A percentile compares a stretch with the other conserved stretches of the same genome.
Conservation (phyloP, 2,113 vertebrate genomes). For the Agelaius tricolor region DNA sequence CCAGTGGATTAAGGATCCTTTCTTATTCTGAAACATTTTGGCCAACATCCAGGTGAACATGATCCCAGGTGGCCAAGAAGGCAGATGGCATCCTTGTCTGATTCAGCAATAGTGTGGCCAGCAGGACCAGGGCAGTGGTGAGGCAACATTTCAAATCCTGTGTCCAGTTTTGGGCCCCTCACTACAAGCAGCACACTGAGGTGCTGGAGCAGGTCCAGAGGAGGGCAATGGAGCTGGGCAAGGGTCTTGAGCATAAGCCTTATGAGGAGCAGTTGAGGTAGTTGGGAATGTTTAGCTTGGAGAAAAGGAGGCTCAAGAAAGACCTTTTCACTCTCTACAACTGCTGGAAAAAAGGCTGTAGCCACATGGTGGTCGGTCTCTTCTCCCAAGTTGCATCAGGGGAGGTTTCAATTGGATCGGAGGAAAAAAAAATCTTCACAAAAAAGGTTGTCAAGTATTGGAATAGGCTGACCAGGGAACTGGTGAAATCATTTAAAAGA, state of each 20-base stretch:
- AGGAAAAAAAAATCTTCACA: not conserved
- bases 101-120: not conserved
- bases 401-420: not conserved
- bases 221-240: not conserved
- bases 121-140: not conserved
- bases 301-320: not conserved
- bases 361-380: fast-evolving
- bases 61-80: not conserved
- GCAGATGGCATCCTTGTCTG: not conserved
- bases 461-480: not conserved
- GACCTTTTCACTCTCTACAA: not conserved
- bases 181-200: not conserved
- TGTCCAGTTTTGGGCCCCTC: not conserved
- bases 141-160: not conserved
- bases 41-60: not conserved
- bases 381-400: not conserved
- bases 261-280: not conserved
- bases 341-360: not conserved
- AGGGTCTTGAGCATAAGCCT: not conserved
- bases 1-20: not conserved
- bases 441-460: not conserved
- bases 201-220: fast-evolving
- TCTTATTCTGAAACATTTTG: not conserved
- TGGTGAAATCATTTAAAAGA: not conserved
- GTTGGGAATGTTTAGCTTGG: not conserved